These are phyloP conservation scores for Drosophila carrolli DNA, from an alignment of 1,140 invertebrate genomes.

Conservation along the genomic window DNA sequence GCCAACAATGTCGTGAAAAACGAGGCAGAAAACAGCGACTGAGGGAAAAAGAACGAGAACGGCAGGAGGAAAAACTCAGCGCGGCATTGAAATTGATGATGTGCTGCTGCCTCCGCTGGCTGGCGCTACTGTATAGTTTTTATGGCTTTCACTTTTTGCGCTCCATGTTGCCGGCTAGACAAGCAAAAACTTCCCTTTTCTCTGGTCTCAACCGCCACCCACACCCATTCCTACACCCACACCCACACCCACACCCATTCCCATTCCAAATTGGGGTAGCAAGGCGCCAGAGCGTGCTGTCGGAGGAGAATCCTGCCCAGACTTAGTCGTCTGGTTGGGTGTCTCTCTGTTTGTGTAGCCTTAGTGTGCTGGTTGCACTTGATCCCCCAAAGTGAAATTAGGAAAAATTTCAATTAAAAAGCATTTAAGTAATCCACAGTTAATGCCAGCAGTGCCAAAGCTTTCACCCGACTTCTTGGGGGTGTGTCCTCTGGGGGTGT, in stretches of 20 bases:
- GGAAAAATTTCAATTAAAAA: constrained; percentile 83
- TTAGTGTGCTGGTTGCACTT: constrained; percentile 71
- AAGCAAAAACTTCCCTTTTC: constrained; percentile 74
- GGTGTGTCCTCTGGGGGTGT: constrained; percentile 44
- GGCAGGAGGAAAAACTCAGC: constrained; percentile 29
- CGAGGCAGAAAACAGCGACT: constrained; percentile 42
- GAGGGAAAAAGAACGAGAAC: not conserved
- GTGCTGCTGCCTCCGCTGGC: constrained; percentile 48
- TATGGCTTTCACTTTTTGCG: constrained; percentile 78
- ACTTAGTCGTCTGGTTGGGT: constrained; percentile 4
- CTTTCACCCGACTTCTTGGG: constrained; percentile 21
- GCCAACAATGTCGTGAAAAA: constrained; percentile 73
- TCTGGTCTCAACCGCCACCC: constrained; percentile 11
- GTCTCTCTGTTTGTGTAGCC: constrained; percentile 61
- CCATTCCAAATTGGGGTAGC: constrained; percentile 49
- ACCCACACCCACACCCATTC: not conserved
- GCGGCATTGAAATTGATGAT: constrained; percentile 81
- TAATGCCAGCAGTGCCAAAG: constrained; percentile 68
- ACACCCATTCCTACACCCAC: not conserved
- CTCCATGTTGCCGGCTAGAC: constrained; percentile 71
- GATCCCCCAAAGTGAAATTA: constrained; percentile 82
- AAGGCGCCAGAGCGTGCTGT: constrained; percentile 72
- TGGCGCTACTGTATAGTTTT: constrained; percentile 68
- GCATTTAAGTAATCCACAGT: constrained; percentile 81
- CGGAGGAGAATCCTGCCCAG: constrained; percentile 15